Base-by-base conservation (phyloP, 2,888 invertebrate genomes). In the Lepidochitona cinerea region DNA sequence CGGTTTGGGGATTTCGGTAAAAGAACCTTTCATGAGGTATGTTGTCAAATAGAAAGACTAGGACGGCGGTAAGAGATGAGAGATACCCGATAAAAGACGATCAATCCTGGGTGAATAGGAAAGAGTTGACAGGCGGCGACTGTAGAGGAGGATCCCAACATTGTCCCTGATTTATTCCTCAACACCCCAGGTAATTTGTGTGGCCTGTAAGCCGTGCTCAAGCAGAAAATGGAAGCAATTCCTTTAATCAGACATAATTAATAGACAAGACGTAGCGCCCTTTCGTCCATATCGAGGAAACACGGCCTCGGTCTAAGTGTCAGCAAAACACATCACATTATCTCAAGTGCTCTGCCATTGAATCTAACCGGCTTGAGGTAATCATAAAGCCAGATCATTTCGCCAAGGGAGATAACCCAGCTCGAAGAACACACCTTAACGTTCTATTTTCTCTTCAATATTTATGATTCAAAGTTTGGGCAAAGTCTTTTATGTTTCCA, bases 221-320 rank as follows among this genome's bases (percentile, higher is more conserved):
- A 12, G 12, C 26, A 26, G 59, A 29, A 26, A 32, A 29, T 23
- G 29, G 59, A 59, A 23, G n/a, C 23, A 32, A 26, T 32, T 29
- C 59, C 29, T 14, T 26, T 59, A 59, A 59, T 59, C 23, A 59
- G 59, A 59, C 59, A 59, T 59, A 59, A 59, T 59, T 59, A 59
- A 59, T 59, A 59, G 29, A 59, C 23, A 32, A 26, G 59, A 23
- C 59, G 59, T 59, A 23, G 26, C 23, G 32, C 4, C 32, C 59
- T 23, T 59, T 23, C 29, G 23, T 59, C 29, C 23, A 59, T 59
- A 29, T 59, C 23, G 29, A 59, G 23, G 59, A 59, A 59, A 32
- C 59, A 14, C 1, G 59, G 59, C 4, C 59, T 29, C 23, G 59
- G 32, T 32, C 26, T 23, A 29, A 32, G 23, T 59, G 29, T 59